Evolutionary conservation across 35 echinoderm and acorn worm genomes (phyloP), one percentile per base, ranked within the genome.

Genomic region (Heliocidaris tuberculata): DNA sequence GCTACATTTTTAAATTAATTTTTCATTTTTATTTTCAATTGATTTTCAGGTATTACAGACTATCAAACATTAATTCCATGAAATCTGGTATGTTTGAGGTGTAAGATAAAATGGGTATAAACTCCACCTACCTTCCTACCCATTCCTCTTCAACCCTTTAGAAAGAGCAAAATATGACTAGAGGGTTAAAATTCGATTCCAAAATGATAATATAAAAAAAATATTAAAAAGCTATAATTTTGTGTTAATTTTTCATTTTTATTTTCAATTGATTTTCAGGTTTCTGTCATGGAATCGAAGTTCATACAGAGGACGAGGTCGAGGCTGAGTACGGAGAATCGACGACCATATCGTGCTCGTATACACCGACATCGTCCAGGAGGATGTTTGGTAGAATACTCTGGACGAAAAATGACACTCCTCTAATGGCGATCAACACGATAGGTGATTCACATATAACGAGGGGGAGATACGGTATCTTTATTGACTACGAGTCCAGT

Each of bases 401-500:
- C 4, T 78, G 65, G 65, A 78, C 52, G 11, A 27, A 78, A 78
- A 19, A 8, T 21, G 65, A 7, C n/a, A 1, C n/a, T 27, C 7
- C 2, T 5, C 0, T n/a, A 17, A 5, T n/a, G 27, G 0, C 4
- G 7, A 78, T n/a, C 7, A 7, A 0, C 3, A 3, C 5, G 2
- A n/a, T 78, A 19, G 21, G 27, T 0, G 17, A 78, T 78, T 78
- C 65, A 19, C 19, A 8, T 21, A n/a, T 27, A 19, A n/a, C 7
- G 87, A 5, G 10, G 0, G 87, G 32, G 6, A 32, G 87, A 42
- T 89, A 89, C 29, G 15, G 47, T 16, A 16, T 89, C 31, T 32
- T 13, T 47, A 6, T 89, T 3, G 87, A 89, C 19, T 48, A 4
- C 87, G 19, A 9, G 29, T 32, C 87, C 2, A 48, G 87, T 89